These are phyloP conservation scores for Beris chalybata DNA, from an alignment of 2,888 invertebrate genomes.

Conservation along the genomic window DNA sequence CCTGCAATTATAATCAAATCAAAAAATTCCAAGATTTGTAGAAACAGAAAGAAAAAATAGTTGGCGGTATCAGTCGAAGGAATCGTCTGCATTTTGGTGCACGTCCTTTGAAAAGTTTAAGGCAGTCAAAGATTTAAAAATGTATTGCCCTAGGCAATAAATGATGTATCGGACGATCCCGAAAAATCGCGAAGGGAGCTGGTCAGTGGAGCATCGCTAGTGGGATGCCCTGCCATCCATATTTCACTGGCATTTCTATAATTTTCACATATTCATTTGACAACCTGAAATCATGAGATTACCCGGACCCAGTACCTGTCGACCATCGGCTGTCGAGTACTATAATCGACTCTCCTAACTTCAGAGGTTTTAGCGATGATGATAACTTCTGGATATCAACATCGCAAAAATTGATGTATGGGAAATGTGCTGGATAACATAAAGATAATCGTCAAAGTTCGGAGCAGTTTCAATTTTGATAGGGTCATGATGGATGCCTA, in stretches of 20 bases:
- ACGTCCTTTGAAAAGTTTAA: constrained; percentile 5
- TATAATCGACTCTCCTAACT: constrained; percentile 34
- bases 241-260: constrained; percentile 39
- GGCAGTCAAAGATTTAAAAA: background rate
- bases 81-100: background rate
- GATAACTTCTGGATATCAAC: constrained; percentile 33
- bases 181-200: background rate
- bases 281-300: constrained; percentile 37
- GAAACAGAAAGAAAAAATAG: constrained; percentile 7
- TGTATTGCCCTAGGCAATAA: constrained; percentile 10
- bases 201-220: constrained; percentile 4
- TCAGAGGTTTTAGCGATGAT: constrained; percentile 28
- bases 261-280: constrained; percentile 39
- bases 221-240: constrained; percentile 33
- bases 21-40: constrained; percentile 34
- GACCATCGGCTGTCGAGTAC: constrained; percentile 28
- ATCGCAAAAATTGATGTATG: constrained; percentile 22
- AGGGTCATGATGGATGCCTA: no score
- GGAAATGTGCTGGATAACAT: background rate
- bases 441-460: no score
- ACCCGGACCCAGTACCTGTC: constrained; percentile 7
- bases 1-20: constrained; percentile 40
- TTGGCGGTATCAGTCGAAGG: background rate
- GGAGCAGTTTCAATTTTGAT: no score
- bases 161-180: background rate